These are phyloP conservation scores for Mythimna pallens DNA, from an alignment of 2,888 invertebrate genomes.

Conservation along the genomic window DNA sequence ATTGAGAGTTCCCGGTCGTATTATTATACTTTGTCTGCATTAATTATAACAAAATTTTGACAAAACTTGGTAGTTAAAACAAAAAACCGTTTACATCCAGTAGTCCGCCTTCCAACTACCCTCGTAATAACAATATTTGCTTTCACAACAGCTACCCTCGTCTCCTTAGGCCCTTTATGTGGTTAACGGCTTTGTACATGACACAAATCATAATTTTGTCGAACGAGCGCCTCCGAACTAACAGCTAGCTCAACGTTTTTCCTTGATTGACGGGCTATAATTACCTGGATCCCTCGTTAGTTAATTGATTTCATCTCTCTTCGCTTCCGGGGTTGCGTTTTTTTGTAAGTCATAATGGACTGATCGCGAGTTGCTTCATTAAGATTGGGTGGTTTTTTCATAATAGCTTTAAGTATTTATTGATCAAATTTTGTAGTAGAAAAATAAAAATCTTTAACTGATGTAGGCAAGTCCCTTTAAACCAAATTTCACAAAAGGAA, in stretches of 20 bases:
- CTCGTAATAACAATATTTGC: slow-evolving; percentile 40
- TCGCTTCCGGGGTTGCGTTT: slow-evolving; percentile 26
- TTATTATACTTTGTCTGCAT: neutral
- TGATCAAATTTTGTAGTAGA: too few species aligned
- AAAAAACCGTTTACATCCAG: neutral
- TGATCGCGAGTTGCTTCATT: slow-evolving; percentile 37
- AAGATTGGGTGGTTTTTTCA: slow-evolving; percentile 23
- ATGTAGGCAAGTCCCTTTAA: neutral
- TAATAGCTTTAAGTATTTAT: neutral
- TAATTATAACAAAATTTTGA: neutral
- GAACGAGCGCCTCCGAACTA: slow-evolving; percentile 7
- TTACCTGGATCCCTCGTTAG: slow-evolving; percentile 58
- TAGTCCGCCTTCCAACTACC: slow-evolving; percentile 12
- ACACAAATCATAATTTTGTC: slow-evolving; percentile 52
- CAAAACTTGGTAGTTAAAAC: neutral
- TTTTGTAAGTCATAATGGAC: slow-evolving; percentile 46
- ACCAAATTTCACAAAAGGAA: neutral
- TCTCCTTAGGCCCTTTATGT: slow-evolving; percentile 29
- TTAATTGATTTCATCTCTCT: slow-evolving; percentile 61
- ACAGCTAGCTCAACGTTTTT: slow-evolving; percentile 14
- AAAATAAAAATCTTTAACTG: neutral
- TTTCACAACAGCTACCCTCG: slow-evolving; percentile 44
- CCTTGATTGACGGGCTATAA: slow-evolving; percentile 60
- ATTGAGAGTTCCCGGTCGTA: too few species aligned
- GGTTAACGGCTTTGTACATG: slow-evolving; percentile 20